Base-by-base conservation (phyloP, 2,113 vertebrate genomes). In the Podarcis cretensis region DNA sequence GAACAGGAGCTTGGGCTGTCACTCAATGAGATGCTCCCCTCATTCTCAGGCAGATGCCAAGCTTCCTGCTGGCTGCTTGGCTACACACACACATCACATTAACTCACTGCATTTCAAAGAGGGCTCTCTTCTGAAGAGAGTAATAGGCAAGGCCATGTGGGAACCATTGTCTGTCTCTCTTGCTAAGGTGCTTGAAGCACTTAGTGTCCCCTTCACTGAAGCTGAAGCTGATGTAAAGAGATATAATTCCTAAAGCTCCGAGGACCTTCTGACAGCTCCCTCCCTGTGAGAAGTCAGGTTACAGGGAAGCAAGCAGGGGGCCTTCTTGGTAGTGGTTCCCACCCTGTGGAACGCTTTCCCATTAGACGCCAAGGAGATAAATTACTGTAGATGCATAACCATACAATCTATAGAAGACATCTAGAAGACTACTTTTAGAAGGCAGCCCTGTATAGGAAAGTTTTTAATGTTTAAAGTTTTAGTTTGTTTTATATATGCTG, bases 141-240 rank as follows among this genome's bases (percentile, higher is more conserved):
- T 57, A 77, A 6, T 30, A 75, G 4, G 5, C 57, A 66, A 91
- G 35, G 48, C 93, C 84, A 93, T 43, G 14, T 76, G 65, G 21
- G 83, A 86, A 90, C n/a, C 40, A 68, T n/a, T 91, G 65, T 79
- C 54, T 92, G 0, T 48, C 75, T 5, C 84, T 54, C 54, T 90
- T 0, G 57, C 77, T 4, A 63, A 73, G 59, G n/a, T 27, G 69
- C 43, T 30, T 18, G 37, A 86, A 75, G 35, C 32, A 73, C 21
- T 90, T 81, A 81, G 79, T 40, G 68, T n/a, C 13, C 63, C 74
- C 5, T 23, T 91, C 89, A 89, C 0, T 0, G 48, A 75, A 57
- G 37, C 0, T 0, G 48, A 75, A 57, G 37, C 27, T 68, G 37
- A 25, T 80, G 82, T 10, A 83, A 85, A 81, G 0, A 10, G 86